Conservation (phyloP, 2,113 vertebrate species). For the Coturnix japonica region DNA sequence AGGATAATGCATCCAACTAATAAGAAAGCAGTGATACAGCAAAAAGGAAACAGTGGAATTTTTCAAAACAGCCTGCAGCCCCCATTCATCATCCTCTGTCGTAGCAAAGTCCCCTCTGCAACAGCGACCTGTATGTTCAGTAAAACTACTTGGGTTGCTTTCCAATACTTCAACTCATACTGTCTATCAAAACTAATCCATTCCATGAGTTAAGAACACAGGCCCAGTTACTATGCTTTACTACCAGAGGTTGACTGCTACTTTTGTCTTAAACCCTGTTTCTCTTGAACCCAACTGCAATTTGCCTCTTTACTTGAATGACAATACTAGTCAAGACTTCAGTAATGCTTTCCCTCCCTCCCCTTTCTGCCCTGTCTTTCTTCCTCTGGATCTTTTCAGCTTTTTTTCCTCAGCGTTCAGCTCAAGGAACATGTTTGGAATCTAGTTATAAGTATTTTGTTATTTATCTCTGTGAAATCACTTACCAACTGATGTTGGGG, state of each 20-base stretch:
- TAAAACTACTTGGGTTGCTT: background rate
- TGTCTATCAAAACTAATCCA: background rate
- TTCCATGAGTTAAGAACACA: background rate
- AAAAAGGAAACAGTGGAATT: background rate
- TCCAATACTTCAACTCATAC: background rate
- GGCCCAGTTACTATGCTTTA: background rate
- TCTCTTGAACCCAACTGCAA: background rate
- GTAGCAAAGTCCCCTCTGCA: background rate
- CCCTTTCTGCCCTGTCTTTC: background rate
- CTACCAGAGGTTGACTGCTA: background rate
- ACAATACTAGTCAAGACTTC: background rate
- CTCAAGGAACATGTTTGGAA: background rate
- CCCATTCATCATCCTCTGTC: background rate
- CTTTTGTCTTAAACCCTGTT: background rate
- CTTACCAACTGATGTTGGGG: background rate
- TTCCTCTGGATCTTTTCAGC: background rate
- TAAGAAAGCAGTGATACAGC: fast-evolving
- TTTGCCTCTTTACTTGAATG: background rate
- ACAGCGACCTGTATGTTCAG: background rate
- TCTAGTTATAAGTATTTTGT: background rate
- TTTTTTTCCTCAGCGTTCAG: background rate
- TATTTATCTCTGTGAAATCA: background rate
- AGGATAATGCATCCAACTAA: background rate
- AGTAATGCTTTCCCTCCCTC: background rate
- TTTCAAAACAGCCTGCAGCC: background rate